Evolutionary conservation across 1,140 invertebrate genomes (phyloP).

Genomic region (Tetraneura akinire): DNA sequence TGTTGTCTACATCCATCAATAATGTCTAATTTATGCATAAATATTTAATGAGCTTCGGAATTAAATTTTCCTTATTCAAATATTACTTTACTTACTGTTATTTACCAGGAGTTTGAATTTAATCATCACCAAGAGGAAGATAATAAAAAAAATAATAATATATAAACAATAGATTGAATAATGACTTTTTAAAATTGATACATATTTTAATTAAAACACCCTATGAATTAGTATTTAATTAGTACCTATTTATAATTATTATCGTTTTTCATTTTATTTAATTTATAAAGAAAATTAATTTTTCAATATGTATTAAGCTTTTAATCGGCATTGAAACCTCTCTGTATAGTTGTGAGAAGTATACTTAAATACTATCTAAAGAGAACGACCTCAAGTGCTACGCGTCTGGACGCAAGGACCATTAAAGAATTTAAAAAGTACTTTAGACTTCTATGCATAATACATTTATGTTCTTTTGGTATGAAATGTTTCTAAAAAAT

Average conservation of each 20-base stretch:
- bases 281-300: neutral
- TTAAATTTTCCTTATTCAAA: neutral
- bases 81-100: neutral
- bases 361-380: conserved; percentile 6
- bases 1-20: neutral
- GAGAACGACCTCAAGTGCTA: conserved; percentile 1
- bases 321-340: neutral
- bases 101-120: too few relatives aligned
- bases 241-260: neutral
- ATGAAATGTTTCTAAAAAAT: neutral
- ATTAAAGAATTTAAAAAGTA: conserved; percentile 34
- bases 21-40: conserved; percentile 8
- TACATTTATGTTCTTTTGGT: conserved; percentile 42
- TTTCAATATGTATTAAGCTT: neutral
- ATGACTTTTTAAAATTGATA: too few relatives aligned
- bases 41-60: neutral
- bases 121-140: too few relatives aligned
- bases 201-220: too few relatives aligned
- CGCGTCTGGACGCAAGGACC: conserved; percentile 29
- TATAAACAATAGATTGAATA: too few relatives aligned
- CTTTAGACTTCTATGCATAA: conserved; percentile 33
- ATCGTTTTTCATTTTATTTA: neutral
- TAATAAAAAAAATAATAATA: too few relatives aligned
- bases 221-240: neutral
- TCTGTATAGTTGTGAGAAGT: too few relatives aligned